A percentile compares a stretch with the other conserved stretches of the same genome.
Evolutionary conservation across 2,797 vertebrate genomes (phyloP).

Genomic region (Poecilia gillii): DNA sequence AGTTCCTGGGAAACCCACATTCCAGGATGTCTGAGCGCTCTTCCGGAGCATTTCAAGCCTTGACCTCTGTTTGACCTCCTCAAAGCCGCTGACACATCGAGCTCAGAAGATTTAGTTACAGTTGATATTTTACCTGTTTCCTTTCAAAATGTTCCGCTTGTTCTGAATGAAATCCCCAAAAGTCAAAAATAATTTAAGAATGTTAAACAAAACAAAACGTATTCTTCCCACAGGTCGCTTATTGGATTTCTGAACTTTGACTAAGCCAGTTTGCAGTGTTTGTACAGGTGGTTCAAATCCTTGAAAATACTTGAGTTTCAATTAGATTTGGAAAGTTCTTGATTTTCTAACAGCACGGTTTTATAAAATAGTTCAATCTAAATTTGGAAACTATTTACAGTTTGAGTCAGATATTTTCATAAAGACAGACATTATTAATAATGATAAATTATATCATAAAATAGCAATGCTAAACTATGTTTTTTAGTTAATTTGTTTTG

Average conservation of each 20-base stretch:
- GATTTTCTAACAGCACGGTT: no score
- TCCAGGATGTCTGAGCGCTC: slow-evolving; percentile 60
- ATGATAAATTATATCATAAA: no score
- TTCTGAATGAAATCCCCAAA: background rate
- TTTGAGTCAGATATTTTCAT: no score
- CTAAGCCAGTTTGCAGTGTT: background rate
- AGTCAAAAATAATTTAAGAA: background rate
- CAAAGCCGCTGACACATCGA: background rate
- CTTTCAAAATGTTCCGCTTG: background rate
- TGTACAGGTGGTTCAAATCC: no score
- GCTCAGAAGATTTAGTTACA: background rate
- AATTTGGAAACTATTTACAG: no score
- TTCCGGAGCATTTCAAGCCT: slow-evolving; percentile 48
- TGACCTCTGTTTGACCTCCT: slow-evolving; percentile 28
- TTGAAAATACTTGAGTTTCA: no score
- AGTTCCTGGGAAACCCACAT: slow-evolving; percentile 39
- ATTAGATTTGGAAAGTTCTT: no score
- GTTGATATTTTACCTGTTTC: background rate
- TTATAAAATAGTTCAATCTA: no score
- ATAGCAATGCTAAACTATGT: no score
- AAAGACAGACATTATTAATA: no score
- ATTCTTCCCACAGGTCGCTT: background rate
- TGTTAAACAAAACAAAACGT: background rate
- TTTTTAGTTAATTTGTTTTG: no score
- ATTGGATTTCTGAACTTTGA: background rate